Percentiles rank a stretch among this genome's conserved stretches.
Evolutionary conservation across 2,113 vertebrate species (phyloP).

Genomic region (Microtus pennsylvanicus): DNA sequence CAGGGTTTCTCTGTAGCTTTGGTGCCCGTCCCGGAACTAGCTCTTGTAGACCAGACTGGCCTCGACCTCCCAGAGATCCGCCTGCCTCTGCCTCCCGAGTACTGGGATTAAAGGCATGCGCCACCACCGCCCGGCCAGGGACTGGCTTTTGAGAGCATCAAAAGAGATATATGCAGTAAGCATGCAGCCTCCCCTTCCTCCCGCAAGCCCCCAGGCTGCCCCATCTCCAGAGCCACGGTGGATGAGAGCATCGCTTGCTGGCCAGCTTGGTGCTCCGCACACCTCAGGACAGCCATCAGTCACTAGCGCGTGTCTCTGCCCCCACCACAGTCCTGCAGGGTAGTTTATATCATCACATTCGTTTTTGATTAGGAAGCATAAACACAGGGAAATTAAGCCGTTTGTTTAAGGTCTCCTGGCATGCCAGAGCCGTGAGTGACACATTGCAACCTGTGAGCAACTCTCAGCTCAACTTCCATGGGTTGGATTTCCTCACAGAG

Average conservation of each 20-base stretch:
- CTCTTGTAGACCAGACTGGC: no score
- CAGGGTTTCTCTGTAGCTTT: no score
- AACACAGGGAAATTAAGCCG: background rate
- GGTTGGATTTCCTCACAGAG: background rate
- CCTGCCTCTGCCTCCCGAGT: no score
- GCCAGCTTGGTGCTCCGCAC: rapidly evolving
- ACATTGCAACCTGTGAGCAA: background rate
- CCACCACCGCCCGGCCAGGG: no score
- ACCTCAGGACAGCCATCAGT: no score
- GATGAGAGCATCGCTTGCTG: rapidly evolving
- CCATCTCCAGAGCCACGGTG: background rate
- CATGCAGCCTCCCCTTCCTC: background rate
- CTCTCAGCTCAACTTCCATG: background rate
- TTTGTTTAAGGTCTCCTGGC: background rate
- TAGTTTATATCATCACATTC: background rate
- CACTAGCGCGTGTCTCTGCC: no score
- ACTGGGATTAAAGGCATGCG: no score
- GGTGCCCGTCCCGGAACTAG: no score
- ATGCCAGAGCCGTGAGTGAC: background rate
- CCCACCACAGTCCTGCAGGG: background rate
- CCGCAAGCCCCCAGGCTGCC: background rate
- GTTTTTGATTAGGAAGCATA: background rate
- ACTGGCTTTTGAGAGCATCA: no score
- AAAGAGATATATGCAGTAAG: background rate
- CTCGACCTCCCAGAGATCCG: no score